Evolutionary conservation across 2,113 vertebrate species (phyloP).

Genomic region (Grammomys surdaster): DNA sequence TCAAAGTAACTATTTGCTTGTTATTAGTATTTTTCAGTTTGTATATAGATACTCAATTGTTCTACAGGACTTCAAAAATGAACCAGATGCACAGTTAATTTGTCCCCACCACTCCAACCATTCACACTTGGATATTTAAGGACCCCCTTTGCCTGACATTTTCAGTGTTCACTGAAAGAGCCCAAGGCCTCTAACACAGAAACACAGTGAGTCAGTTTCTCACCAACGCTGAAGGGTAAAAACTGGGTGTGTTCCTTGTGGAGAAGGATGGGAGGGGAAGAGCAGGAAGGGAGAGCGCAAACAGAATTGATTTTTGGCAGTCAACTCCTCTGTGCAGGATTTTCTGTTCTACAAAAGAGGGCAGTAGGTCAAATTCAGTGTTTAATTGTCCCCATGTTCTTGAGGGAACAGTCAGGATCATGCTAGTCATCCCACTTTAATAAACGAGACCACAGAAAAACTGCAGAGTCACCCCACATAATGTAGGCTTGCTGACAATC

Average conservation of each 20-base stretch:
- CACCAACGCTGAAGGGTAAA: background rate
- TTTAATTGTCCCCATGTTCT: slow-evolving; percentile 68
- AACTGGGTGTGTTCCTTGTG: background rate
- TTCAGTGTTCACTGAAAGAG: background rate
- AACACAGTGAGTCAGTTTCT: background rate
- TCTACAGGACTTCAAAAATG: background rate
- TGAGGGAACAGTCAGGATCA: slow-evolving; percentile 63
- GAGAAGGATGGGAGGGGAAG: background rate
- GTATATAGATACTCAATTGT: background rate
- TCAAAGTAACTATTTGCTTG: background rate
- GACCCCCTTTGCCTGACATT: background rate
- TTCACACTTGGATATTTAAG: background rate
- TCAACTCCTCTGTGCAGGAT: background rate
- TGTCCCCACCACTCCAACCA: background rate
- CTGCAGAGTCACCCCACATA: slow-evolving; percentile 6
- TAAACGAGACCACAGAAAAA: slow-evolving; percentile 64
- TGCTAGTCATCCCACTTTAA: slow-evolving; percentile 65
- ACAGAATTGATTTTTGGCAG: slow-evolving; percentile 41
- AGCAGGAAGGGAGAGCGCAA: background rate
- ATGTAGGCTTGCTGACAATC: background rate
- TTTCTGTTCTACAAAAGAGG: slow-evolving; percentile 54
- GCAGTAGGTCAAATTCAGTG: slow-evolving; percentile 59
- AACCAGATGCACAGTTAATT: background rate
- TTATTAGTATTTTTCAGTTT: background rate
- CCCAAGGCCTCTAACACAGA: background rate